A percentile compares a stretch with the other conserved stretches of the same genome.
phyloP scores from a whole-genome alignment of 35 echinoderm and acorn worm genomes.

The Nesometra sesokonis region DNA sequence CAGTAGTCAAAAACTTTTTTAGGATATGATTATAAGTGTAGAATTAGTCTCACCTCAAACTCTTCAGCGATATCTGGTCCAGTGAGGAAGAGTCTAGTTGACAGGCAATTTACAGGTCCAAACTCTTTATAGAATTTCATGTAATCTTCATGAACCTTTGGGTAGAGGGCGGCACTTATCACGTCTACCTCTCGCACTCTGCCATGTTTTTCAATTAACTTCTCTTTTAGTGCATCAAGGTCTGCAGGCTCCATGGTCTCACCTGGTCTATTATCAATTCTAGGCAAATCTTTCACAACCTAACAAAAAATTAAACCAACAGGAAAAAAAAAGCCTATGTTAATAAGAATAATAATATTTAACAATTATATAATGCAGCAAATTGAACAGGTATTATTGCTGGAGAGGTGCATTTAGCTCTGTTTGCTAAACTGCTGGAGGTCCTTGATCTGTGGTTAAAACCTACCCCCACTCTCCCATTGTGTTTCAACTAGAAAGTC shows the following conservation, averaged over 20 bases:
- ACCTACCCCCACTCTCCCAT: no score
- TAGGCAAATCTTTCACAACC: conserved; percentile 47
- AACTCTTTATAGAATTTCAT: conserved; percentile 57
- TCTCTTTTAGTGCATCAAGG: conserved; percentile 46
- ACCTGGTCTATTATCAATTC: conserved; percentile 73
- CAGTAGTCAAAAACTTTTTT: no score
- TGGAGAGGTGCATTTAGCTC: no score
- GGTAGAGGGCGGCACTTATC: conserved; percentile 88
- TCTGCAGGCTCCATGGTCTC: conserved; percentile 54
- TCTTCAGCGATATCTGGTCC: conserved; percentile 95
- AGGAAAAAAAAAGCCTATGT: no score
- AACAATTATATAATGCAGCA: no score
- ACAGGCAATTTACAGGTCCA: conserved; percentile 64
- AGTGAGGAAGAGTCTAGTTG: conserved; percentile 75
- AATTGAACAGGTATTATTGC: no score
- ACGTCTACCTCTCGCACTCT: conserved; percentile 54
- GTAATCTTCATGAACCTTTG: conserved; percentile 93
- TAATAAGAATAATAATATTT: no score
- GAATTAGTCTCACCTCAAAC: conserved; percentile 46
- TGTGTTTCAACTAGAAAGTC: no score
- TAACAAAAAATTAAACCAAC: conserved; percentile 8
- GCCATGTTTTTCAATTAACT: conserved; percentile 71
- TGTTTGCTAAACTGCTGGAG: no score
- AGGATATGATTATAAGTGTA: no score
- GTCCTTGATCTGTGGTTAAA: no score